Conservation (phyloP, 2,888 invertebrate species). For the Euphydryas editha region DNA sequence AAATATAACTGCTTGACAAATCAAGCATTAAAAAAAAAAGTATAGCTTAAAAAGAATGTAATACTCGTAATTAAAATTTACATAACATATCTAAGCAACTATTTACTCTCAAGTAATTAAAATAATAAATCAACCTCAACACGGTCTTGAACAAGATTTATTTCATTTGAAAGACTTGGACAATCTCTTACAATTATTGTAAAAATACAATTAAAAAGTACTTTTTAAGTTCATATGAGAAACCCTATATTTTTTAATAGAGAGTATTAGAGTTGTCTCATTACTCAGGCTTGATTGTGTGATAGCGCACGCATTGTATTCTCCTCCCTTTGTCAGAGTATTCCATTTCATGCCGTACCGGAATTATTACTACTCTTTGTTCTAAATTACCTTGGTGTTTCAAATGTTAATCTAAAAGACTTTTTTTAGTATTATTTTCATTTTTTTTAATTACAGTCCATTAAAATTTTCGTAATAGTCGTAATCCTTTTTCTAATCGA, state of each 20-base stretch:
- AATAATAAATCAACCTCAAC: too few relatives aligned
- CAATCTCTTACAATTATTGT: neutral
- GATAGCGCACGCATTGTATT: slow-evolving; percentile 65
- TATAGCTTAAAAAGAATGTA: too few relatives aligned
- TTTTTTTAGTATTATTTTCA: neutral
- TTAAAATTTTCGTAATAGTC: neutral
- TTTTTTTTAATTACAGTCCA: neutral
- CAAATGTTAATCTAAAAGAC: neutral
- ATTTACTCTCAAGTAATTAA: too few relatives aligned
- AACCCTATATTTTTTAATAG: slow-evolving; percentile 28
- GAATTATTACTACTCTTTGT: slow-evolving; percentile 43
- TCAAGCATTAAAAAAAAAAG: too few relatives aligned
- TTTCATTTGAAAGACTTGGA: too few relatives aligned
- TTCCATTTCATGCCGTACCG: slow-evolving; percentile 49
- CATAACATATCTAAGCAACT: too few relatives aligned
- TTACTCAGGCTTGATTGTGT: slow-evolving; percentile 61
- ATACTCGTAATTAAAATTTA: too few relatives aligned
- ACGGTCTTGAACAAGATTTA: too few relatives aligned
- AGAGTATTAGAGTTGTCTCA: slow-evolving; percentile 34
- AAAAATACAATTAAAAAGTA: neutral
- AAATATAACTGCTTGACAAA: too few relatives aligned
- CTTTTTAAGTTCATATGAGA: neutral
- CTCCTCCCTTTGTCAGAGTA: slow-evolving; percentile 58
- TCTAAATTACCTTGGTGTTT: slow-evolving; percentile 24
- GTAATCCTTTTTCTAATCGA: too few relatives aligned